Percentiles rank a stretch among this genome's conserved stretches.
phyloP scores from a whole-genome alignment of 2,888 invertebrate genomes.

The Spialia ferax region DNA sequence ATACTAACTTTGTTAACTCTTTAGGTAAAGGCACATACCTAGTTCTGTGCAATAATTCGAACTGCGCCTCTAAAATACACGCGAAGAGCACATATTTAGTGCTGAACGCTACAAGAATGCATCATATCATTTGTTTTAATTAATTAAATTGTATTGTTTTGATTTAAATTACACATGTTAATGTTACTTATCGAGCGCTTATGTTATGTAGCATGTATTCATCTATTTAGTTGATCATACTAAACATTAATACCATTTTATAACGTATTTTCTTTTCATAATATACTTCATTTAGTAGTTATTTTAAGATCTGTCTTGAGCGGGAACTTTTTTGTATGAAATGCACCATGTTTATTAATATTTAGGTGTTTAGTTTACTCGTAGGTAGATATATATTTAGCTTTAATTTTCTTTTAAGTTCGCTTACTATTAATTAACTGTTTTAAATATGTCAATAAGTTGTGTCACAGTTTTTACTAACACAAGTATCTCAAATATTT shows the following conservation, averaged over 20 bases:
- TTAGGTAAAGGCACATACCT: no score
- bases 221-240: constrained; percentile 46
- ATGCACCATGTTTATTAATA: constrained; percentile 56
- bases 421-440: constrained; percentile 7
- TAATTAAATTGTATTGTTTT: constrained; percentile 76
- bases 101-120: constrained; percentile 83
- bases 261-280: constrained; percentile 43
- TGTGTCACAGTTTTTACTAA: not conserved
- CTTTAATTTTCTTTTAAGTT: constrained; percentile 42
- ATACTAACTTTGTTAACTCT: no score
- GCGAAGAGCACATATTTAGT: constrained; percentile 69
- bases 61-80: constrained; percentile 53
- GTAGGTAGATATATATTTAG: constrained; percentile 47
- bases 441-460: not conserved
- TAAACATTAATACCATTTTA: constrained; percentile 59
- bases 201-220: constrained; percentile 62
- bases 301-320: constrained; percentile 60
- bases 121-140: constrained; percentile 87
- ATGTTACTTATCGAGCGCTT: constrained; percentile 64
- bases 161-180: constrained; percentile 70
- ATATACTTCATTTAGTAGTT: constrained; percentile 29
- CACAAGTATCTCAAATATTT: not conserved
- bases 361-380: constrained; percentile 49
- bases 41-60: constrained; percentile 53
- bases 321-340: constrained; percentile 85